Evolutionary conservation across 2,888 invertebrate species (phyloP), one percentile per base, ranked within the genome.

Genomic region (Macrophya alboannulata): DNA sequence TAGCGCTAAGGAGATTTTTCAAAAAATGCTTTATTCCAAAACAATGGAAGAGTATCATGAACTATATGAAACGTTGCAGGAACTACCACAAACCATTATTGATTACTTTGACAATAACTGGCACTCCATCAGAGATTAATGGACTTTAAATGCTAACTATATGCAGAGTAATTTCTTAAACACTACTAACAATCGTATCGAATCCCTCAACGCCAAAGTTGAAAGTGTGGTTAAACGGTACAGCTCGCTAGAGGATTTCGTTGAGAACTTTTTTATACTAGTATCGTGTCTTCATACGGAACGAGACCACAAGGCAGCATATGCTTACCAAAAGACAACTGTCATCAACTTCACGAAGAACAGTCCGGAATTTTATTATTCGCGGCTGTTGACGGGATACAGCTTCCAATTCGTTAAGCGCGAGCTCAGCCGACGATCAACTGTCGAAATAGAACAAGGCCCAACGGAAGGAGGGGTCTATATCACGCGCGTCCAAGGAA

Each of bases 161-260:
- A 86, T 86, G 85, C 79, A 51, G 17, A 1, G 62, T 15, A 87
- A 86, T 55, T 86, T 86, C 15, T 65, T 86, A 17, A 87, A 86
- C 21, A 86, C 86, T 0, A 86, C 86, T 0, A 86, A 87, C 51
- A 87, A 86, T 51, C 71, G 85, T 1, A 84, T 86, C 15, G 87
- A 86, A 55, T 87, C 86, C 4, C 72, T 86, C 51, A 84, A 84
- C 31, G 84, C 55, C 4, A 84, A 84, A 72, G n/a, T 84, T 37
- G 74, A 84, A 48, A 85, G 85, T 25, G 86, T 55, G 55, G 55
- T 55, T n/a, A 17, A n/a, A n/a, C 55, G 55, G n/a, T 55, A 55
- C n/a, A 55, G 55, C n/a, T 86, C 3, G 81, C 86, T n/a, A 86
- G 82, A 21, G 79, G 31, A 25, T n/a, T 55, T 55, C 55, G n/a